Percentiles rank a stretch among this genome's conserved stretches.
phyloP scores from a whole-genome alignment of 1,140 invertebrate genomes.

The Rhagoletis pomonella region DNA sequence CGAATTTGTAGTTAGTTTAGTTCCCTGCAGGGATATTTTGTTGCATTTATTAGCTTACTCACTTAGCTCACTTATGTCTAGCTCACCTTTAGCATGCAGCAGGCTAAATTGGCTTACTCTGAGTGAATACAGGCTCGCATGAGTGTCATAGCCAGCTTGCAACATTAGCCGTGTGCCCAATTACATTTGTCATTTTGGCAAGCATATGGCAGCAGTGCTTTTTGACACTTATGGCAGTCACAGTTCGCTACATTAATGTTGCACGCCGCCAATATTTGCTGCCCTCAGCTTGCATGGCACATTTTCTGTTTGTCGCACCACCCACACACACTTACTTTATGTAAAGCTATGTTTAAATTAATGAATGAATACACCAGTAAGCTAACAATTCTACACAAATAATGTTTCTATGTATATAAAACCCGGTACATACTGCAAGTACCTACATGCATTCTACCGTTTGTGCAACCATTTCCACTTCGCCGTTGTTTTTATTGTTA shows the following conservation, averaged over 20 bases:
- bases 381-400: not conserved
- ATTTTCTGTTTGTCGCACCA: not conserved
- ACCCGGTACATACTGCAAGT: not conserved
- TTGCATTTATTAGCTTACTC: not conserved
- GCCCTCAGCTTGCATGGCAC: slow-evolving; percentile 22
- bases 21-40: no score
- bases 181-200: not conserved
- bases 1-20: no score
- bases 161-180: not conserved
- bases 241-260: not conserved
- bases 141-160: not conserved
- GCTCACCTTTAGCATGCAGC: not conserved
- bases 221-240: not conserved
- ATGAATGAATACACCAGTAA: not conserved
- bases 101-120: not conserved
- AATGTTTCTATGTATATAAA: not conserved
- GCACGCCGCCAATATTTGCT: not conserved
- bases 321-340: no score
- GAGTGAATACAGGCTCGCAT: no score
- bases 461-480: not conserved
- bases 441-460: not conserved
- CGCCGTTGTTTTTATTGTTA: not conserved
- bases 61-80: not conserved
- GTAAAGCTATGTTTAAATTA: not conserved
- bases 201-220: slow-evolving; percentile 20